phyloP scores from a whole-genome alignment of 2,113 vertebrate species.

The Galeopterus variegatus region DNA sequence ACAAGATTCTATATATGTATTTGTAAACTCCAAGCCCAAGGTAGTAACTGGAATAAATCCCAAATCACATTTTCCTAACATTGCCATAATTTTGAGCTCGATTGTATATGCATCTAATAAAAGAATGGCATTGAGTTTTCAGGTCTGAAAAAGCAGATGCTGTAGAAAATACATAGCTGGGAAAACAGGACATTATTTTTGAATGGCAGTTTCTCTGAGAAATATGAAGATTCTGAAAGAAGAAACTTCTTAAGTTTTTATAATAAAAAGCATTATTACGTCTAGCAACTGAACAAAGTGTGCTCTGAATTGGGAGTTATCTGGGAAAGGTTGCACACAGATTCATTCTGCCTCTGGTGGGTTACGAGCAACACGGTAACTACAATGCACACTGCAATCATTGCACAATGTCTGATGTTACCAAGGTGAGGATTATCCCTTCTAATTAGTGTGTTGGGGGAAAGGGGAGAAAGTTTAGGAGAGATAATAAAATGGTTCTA shows the following conservation, averaged over 20 bases:
- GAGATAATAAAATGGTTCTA: not conserved
- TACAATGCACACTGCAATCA: accelerated
- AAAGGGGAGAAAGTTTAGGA: not conserved
- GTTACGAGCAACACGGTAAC: not conserved
- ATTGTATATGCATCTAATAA: not conserved
- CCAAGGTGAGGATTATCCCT: not conserved
- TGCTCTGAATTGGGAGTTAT: not conserved
- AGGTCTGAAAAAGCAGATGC: not conserved
- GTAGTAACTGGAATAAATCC: not conserved
- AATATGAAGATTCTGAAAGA: slow-evolving; percentile 15
- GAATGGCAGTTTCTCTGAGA: not conserved
- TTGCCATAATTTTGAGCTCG: not conserved
- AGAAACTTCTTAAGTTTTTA: not conserved
- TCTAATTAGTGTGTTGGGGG: not conserved
- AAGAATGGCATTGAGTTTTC: not conserved
- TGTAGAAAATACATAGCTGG: not conserved
- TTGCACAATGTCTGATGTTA: not conserved
- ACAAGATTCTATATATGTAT: not conserved
- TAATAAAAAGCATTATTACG: not conserved
- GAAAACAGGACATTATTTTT: slow-evolving; percentile 26
- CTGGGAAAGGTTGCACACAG: not conserved
- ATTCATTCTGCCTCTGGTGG: not conserved
- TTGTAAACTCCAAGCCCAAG: not conserved
- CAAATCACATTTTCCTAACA: not conserved
- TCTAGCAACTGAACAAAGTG: not conserved